Conservation (phyloP, 2,888 invertebrate species). For the Tenthredo livida region DNA sequence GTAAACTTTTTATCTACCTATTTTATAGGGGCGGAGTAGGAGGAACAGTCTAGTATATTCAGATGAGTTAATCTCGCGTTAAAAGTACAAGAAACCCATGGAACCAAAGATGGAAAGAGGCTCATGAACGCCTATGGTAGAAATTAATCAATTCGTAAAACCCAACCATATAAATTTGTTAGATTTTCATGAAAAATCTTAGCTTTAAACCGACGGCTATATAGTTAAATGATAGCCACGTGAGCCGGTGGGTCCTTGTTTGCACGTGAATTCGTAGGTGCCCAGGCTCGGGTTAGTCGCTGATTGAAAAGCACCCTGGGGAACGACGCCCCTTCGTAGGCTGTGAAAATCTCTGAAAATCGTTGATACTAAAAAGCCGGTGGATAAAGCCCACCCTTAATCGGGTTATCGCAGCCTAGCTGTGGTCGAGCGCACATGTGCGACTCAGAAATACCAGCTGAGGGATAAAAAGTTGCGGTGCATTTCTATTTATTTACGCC, state of each 20-base stretch:
- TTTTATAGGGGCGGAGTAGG: not conserved
- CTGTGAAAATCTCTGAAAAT: conserved; percentile 54
- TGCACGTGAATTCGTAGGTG: conserved; percentile 51
- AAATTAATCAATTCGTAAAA: not conserved
- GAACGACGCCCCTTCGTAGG: conserved; percentile 44
- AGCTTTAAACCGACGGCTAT: not conserved
- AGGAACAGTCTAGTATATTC: not conserved
- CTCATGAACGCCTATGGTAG: not conserved
- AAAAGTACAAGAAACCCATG: not conserved
- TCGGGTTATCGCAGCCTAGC: conserved; percentile 50
- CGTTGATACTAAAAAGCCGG: conserved; percentile 54
- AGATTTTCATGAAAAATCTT: not conserved
- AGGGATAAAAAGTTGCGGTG: conserved; percentile 51
- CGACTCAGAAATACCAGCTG: not conserved
- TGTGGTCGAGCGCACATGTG: conserved; percentile 47
- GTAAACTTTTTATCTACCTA: conserved; percentile 25
- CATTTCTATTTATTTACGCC: conserved; percentile 47
- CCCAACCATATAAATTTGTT: not conserved
- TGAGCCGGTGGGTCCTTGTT: conserved; percentile 31
- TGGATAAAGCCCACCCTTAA: conserved; percentile 54
- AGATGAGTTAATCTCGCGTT: conserved; percentile 1
- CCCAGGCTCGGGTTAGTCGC: conserved; percentile 39
- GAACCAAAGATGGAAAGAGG: not conserved
- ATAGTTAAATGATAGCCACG: conserved; percentile 28
- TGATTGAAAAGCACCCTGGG: conserved; percentile 55